Evolutionary conservation across 2,888 invertebrate genomes (phyloP), one percentile per base, ranked within the genome.

Genomic region (Microplitis deprimator): DNA sequence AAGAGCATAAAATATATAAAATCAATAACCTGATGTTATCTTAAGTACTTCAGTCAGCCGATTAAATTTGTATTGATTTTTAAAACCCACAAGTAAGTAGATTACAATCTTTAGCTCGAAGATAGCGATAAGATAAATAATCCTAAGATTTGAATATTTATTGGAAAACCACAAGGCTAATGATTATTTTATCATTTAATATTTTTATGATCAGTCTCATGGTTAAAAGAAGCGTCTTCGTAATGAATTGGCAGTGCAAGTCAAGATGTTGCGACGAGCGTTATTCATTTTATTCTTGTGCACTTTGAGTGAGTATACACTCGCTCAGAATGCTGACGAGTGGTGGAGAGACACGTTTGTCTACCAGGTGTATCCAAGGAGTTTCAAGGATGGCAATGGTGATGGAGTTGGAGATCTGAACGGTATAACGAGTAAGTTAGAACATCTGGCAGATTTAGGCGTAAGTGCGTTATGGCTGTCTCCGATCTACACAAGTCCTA

Each of bases 341-440:
- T 98, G 98, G 98, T 97, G 96, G 95, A 92, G 96, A 87, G 94
- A 93, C 68, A 93, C 94, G 1, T 91, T 94, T 8, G 92, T 97
- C 72, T 98, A 98, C 90, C 96, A 97, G 90, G 94, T 97, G 72
- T 96, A 96, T 87, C 95, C 96, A 0, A 91, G 95, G 70, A 96
- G 97, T 0, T 97, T 97, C 90, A 94, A 93, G 87, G 98, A 98
- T 89, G 94, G 93, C 13, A 92, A 96, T 87, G 94, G 85, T 1
- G 88, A 89, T 62, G 84, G 84, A 5, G 81, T 87, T 8, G 88
- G 88, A 0, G 88, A 88, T 41, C 77, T 88, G 39, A 85, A 85
- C 4, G 90, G 91, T 6, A 89, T 91, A 13, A 87, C 86, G 1
- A 85, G 86, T 38, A 89, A 87, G 79, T 85, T 93, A 5, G 90